Conservation (phyloP, 2,888 invertebrate genomes). For the Archips xylosteana region DNA sequence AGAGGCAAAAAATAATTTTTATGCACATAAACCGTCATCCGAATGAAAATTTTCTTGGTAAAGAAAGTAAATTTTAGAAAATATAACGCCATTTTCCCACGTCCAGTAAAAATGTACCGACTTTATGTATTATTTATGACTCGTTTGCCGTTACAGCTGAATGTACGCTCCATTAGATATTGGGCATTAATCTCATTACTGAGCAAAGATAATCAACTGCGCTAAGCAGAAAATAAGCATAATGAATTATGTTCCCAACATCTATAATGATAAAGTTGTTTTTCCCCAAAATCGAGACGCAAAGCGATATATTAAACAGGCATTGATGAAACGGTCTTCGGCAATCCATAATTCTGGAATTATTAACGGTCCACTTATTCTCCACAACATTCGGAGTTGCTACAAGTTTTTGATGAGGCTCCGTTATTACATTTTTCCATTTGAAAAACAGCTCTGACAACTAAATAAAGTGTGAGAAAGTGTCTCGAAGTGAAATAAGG, state of each 20-base stretch:
- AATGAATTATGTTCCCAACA: conserved; percentile 47
- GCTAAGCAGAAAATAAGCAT: conserved; percentile 47
- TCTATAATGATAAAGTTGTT: conserved; percentile 48
- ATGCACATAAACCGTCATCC: no score
- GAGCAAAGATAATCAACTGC: conserved; percentile 41
- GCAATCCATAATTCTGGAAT: conserved; percentile 64
- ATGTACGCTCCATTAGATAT: conserved; percentile 38
- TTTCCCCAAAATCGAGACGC: conserved; percentile 49
- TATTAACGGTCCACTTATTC: conserved; percentile 56
- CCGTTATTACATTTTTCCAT: conserved; percentile 49
- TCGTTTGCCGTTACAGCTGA: conserved; percentile 24
- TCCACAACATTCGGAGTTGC: conserved; percentile 55
- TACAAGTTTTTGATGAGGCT: conserved; percentile 49
- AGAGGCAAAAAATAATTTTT: no score
- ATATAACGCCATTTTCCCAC: background rate
- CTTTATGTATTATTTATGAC: conserved; percentile 24
- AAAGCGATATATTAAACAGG: conserved; percentile 60
- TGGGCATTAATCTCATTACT: conserved; percentile 41
- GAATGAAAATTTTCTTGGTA: background rate
- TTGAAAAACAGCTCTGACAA: conserved; percentile 20
- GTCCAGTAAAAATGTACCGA: background rate
- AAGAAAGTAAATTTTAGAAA: background rate
- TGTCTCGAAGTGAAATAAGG: conserved; percentile 5
- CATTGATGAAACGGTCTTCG: conserved; percentile 67
- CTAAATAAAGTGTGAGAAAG: background rate